These are phyloP conservation scores for Pseudonaja textilis DNA, from an alignment of 2,113 vertebrate genomes.

Conservation along the genomic window DNA sequence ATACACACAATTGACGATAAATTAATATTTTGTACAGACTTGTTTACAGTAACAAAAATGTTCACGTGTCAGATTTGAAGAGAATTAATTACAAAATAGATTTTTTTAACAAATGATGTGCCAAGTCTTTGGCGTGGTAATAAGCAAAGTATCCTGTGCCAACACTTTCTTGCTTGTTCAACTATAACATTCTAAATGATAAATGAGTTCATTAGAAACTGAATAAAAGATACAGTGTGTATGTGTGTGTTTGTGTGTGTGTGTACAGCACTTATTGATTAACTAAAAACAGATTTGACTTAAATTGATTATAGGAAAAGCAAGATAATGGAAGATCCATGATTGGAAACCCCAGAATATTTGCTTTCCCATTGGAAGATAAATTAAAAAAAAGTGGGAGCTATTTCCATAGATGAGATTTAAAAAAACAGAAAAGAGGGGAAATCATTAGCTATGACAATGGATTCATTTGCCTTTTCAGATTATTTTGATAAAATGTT, in stretches of 20 bases:
- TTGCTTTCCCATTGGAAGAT: neutral
- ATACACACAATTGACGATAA: neutral
- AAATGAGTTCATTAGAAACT: neutral
- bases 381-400: neutral
- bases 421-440: neutral
- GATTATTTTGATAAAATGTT: neutral
- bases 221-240: neutral
- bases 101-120: neutral
- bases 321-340: neutral
- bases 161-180: neutral
- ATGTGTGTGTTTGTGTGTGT: no score
- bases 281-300: neutral
- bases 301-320: neutral
- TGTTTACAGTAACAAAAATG: neutral
- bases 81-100: slow-evolving; percentile 10
- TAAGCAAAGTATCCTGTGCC: neutral
- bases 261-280: neutral
- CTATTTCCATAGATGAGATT: neutral
- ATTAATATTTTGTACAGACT: neutral
- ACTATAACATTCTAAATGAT: neutral
- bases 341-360: neutral
- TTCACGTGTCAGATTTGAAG: neutral
- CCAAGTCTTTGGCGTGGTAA: neutral
- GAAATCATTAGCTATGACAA: neutral
- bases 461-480: neutral